Evolutionary conservation across 2,888 invertebrate genomes (phyloP), one percentile per base, ranked within the genome.

Genomic region (Dorcus hopei): DNA sequence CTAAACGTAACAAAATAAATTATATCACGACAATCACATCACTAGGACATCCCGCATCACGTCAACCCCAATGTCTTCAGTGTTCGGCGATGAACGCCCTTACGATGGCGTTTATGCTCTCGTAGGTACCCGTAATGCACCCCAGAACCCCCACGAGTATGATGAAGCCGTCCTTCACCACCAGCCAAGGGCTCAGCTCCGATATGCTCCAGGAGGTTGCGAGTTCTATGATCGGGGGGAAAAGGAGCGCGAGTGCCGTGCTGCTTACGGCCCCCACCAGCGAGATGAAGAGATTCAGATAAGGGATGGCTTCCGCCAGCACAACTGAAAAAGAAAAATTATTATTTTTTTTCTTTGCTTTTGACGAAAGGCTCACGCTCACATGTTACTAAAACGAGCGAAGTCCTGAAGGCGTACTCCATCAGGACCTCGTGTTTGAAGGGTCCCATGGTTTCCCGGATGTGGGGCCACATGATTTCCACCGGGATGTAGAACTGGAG

Each of bases 401-500:
- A 60, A 0, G 88, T 84, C 57, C 95, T 83, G 72, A 91, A 91
- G 4, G 82, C 70, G 23, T 90, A 83, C 77, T 95, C 93, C 14
- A 84, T 82, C 33, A 82, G 68, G 0, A 86, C 78, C 0, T 86
- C 86, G 68, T 81, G 82, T 49, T 81, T 81, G 62, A 83, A 80
- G 39, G 83, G 80, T 5, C 84, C 86, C 49, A 83, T 80, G 66
- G 81, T 78, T 52, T 79, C 76, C 54, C 78, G 75, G 33, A 91
- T 77, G 38, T 80, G 76, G 0, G 96, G 94, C 91, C 93, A 94
- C 69, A 95, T 88, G 59, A 97, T 91, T 56, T 89, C 89, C 47
- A 96, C 85, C 0, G 97, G 95, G 42, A 98, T 96, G 78, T 96
- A 97, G 75, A 98, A 91, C 80, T 97, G 97, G 16, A 98, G 83